phyloP scores from a whole-genome alignment of 2,888 invertebrate species.

The Epinotia brunnichana region DNA sequence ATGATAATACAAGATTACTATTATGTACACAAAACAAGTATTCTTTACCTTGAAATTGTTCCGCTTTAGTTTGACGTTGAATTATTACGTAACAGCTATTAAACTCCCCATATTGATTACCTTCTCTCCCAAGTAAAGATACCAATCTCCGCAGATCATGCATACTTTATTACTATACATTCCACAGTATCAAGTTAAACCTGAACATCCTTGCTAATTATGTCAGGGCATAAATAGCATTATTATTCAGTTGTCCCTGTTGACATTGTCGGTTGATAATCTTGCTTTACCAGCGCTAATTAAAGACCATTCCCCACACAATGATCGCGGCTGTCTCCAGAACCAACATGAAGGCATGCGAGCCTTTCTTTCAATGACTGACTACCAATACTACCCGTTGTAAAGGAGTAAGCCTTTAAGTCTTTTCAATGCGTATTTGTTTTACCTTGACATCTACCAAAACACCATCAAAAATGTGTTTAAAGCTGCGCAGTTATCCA shows the following conservation, averaged over 20 bases:
- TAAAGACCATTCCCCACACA: conserved; percentile 75
- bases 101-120: neutral
- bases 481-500: conserved; percentile 46
- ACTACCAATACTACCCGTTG: conserved; percentile 71
- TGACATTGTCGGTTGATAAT: conserved; percentile 73
- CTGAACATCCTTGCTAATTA: conserved; percentile 31
- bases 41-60: neutral
- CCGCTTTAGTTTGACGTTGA: neutral
- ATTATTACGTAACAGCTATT: neutral
- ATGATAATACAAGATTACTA: no score
- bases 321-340: conserved; percentile 74
- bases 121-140: conserved; percentile 3
- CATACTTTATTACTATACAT: conserved; percentile 48
- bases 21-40: no score
- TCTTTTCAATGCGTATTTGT: conserved; percentile 72
- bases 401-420: conserved; percentile 66
- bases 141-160: conserved; percentile 4
- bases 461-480: conserved; percentile 1
- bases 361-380: conserved; percentile 72
- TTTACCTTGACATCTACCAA: conserved; percentile 57
- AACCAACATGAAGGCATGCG: conserved; percentile 64
- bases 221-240: conserved; percentile 46
- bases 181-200: conserved; percentile 50
- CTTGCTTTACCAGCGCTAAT: conserved; percentile 80
- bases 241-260: conserved; percentile 75